Conservation (phyloP, 2,797 vertebrate genomes). For the Oophaga sylvatica region DNA sequence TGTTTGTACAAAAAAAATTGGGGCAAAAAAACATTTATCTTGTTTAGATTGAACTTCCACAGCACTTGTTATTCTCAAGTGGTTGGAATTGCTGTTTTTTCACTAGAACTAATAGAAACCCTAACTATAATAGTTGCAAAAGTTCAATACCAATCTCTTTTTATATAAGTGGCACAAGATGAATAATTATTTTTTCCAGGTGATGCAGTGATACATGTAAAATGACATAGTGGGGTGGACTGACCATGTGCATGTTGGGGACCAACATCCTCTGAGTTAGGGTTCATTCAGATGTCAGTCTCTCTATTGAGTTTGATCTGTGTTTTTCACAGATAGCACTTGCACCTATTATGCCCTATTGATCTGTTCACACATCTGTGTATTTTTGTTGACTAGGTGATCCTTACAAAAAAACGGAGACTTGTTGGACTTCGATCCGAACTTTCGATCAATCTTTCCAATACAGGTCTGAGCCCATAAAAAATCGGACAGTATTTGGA, state of each 20-base stretch:
- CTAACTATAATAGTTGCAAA: neutral
- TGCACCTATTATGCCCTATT: too few relatives aligned
- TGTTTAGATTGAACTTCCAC: neutral
- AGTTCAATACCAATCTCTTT: neutral
- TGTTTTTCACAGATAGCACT: too few relatives aligned
- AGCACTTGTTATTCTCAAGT: neutral
- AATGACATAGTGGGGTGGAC: neutral
- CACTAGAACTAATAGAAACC: neutral
- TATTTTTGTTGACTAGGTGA: too few relatives aligned
- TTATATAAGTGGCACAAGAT: neutral
- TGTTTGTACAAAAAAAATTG: constrained; percentile 13
- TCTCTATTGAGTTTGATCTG: too few relatives aligned
- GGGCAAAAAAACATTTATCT: neutral
- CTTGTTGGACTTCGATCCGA: too few relatives aligned
- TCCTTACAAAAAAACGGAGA: too few relatives aligned
- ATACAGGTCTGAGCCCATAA: too few relatives aligned
- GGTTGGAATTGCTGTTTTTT: neutral
- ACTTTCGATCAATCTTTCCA: too few relatives aligned
- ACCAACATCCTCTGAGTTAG: neutral
- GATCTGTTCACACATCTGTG: too few relatives aligned
- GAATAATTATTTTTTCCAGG: neutral
- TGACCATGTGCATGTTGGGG: neutral
- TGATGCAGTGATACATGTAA: neutral
- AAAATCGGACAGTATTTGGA: too few relatives aligned
- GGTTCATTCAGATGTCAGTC: too few relatives aligned